Percentiles rank a stretch among this genome's conserved stretches.
Evolutionary conservation across 1,140 invertebrate species (phyloP).

Genomic region (Ephestia elutella): DNA sequence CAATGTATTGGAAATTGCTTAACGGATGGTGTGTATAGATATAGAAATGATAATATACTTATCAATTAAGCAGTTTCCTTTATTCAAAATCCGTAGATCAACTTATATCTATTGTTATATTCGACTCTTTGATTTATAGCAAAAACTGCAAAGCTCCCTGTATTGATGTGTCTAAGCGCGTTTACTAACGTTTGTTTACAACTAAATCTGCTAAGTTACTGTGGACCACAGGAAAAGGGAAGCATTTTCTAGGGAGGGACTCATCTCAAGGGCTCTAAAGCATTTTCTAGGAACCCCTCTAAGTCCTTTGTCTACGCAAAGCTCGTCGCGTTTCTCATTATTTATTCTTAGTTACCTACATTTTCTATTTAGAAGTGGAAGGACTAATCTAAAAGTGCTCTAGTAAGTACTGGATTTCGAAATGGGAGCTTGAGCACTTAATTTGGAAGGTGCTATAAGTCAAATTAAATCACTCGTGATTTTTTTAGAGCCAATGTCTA

Average conservation of each 20-base stretch:
- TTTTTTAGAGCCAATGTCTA: slow-evolving; percentile 25
- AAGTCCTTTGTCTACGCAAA: slow-evolving; percentile 54
- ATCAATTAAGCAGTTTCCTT: slow-evolving; percentile 30
- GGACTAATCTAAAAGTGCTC: slow-evolving; percentile 35
- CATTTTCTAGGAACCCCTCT: slow-evolving; percentile 45
- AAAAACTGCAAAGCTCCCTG: slow-evolving; percentile 58
- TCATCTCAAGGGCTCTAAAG: slow-evolving; percentile 49
- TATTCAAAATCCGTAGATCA: neutral
- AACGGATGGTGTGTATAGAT: slow-evolving; percentile 14
- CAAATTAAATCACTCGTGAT: slow-evolving; percentile 26
- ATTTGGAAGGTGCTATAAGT: slow-evolving; percentile 29
- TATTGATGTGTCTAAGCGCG: slow-evolving; percentile 49
- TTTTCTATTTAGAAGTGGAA: slow-evolving; percentile 19
- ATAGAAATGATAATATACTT: neutral
- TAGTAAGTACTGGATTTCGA: slow-evolving; percentile 22
- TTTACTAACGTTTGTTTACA: slow-evolving; percentile 47
- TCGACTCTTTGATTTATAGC: slow-evolving; percentile 34
- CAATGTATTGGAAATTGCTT: slow-evolving; percentile 18
- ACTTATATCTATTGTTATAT: slow-evolving; percentile 37
- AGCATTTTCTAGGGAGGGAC: slow-evolving; percentile 25
- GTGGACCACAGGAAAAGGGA: slow-evolving; percentile 37
- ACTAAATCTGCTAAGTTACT: slow-evolving; percentile 53
- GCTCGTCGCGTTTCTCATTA: slow-evolving; percentile 35
- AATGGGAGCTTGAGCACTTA: slow-evolving; percentile 32
- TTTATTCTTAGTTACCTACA: slow-evolving; percentile 8